Evolutionary conservation across 1,140 invertebrate genomes (phyloP).

Genomic region (Lutraria rhynchaena): DNA sequence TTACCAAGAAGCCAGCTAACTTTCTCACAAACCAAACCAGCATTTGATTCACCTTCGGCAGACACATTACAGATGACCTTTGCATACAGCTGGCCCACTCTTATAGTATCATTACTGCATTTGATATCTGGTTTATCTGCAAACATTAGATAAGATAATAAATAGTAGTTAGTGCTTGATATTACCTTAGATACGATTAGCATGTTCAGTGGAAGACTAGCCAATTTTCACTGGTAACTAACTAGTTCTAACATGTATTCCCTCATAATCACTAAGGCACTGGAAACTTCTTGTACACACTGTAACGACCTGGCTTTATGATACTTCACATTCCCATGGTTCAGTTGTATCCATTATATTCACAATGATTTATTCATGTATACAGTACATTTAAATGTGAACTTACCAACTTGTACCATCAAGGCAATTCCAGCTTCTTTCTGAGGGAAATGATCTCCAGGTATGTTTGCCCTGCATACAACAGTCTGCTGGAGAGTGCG

Average conservation of each 20-base stretch:
- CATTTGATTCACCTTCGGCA: background rate
- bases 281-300: too few relatives aligned
- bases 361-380: too few relatives aligned
- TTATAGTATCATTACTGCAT: conserved; percentile 16
- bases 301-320: too few relatives aligned
- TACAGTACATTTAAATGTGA: too few relatives aligned
- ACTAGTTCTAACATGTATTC: too few relatives aligned
- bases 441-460: background rate
- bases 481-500: background rate
- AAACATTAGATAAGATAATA: background rate
- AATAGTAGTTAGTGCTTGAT: background rate
- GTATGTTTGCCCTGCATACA: conserved; percentile 27
- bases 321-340: too few relatives aligned
- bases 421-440: conserved; percentile 8
- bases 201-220: too few relatives aligned
- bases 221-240: too few relatives aligned
- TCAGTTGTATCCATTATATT: too few relatives aligned
- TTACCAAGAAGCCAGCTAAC: conserved; percentile 16
- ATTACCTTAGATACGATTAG: too few relatives aligned
- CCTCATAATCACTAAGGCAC: too few relatives aligned
- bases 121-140: conserved; percentile 14
- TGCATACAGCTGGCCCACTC: background rate
- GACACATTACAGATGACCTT: background rate
- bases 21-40: conserved; percentile 12
- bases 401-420: conserved; percentile 37